Conservation (phyloP, 2,113 vertebrate species). For the Murina feae region DNA sequence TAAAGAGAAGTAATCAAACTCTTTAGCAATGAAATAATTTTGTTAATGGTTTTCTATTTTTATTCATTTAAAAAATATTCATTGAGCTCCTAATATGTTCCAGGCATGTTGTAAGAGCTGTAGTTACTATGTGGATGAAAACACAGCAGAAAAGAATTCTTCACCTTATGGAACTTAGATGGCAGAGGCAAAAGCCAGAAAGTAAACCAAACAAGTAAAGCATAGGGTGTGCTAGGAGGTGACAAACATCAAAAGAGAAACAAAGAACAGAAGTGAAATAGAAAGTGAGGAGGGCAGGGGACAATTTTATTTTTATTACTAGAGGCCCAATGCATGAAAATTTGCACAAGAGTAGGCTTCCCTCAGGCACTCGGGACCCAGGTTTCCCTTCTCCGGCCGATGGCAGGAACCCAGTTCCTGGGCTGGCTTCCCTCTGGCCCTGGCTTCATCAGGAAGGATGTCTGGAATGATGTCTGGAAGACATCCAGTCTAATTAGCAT, state of each 20-base stretch:
- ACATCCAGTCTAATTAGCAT: too few relatives aligned
- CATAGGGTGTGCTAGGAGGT: background rate
- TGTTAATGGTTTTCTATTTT: background rate
- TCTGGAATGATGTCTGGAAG: too few relatives aligned
- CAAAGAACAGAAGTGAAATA: background rate
- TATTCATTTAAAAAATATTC: background rate
- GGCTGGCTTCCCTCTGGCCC: too few relatives aligned
- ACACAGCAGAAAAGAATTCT: background rate
- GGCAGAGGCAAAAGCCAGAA: background rate
- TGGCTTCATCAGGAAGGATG: too few relatives aligned
- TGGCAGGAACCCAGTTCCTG: too few relatives aligned
- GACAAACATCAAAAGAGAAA: background rate
- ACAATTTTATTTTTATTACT: background rate
- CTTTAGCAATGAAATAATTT: background rate
- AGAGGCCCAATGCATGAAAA: too few relatives aligned
- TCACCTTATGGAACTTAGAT: background rate
- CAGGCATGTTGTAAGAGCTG: background rate
- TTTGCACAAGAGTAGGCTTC: too few relatives aligned
- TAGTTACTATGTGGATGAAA: background rate
- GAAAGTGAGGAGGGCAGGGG: background rate
- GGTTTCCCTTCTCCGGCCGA: too few relatives aligned
- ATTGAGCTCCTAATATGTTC: background rate
- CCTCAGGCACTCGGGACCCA: too few relatives aligned
- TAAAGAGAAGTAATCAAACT: background rate
- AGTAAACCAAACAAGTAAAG: background rate